These are phyloP conservation scores for Sisor rabdophorus DNA, from an alignment of 2,113 vertebrate species.

Conservation along the genomic window DNA sequence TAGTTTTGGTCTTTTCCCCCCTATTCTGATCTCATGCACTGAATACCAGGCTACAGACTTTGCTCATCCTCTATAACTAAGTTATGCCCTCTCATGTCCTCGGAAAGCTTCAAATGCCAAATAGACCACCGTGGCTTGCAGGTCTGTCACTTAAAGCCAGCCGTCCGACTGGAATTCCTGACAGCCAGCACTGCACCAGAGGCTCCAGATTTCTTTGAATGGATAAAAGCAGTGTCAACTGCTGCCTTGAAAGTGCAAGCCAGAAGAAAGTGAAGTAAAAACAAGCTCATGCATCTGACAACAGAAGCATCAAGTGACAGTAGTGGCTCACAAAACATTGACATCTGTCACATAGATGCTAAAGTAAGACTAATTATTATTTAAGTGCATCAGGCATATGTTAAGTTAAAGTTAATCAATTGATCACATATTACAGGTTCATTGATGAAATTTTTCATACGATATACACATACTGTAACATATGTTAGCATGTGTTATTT, in stretches of 20 bases:
- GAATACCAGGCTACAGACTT: slow-evolving; percentile 72
- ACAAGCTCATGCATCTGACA: slow-evolving; percentile 66
- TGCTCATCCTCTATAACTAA: slow-evolving; percentile 85
- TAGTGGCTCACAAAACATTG: slow-evolving; percentile 61
- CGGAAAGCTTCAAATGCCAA: slow-evolving; percentile 78
- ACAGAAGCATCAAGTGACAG: slow-evolving; percentile 67
- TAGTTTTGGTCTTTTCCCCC: slow-evolving; percentile 5
- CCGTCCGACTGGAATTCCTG: slow-evolving; percentile 76
- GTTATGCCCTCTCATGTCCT: slow-evolving; percentile 87
- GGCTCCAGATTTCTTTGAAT: slow-evolving; percentile 71
- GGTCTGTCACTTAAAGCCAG: slow-evolving; percentile 79
- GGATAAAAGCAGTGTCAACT: slow-evolving; percentile 82
- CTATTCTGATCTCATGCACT: slow-evolving; percentile 32
- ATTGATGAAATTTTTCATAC: background rate
- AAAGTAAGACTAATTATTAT: slow-evolving; percentile 71
- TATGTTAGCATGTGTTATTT: background rate
- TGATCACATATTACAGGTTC: slow-evolving; percentile 35
- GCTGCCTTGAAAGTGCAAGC: slow-evolving; percentile 69
- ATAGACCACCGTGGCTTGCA: slow-evolving; percentile 78
- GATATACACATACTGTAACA: background rate
- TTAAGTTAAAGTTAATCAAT: slow-evolving; percentile 50
- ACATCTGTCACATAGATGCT: slow-evolving; percentile 56
- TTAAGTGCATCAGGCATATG: slow-evolving; percentile 55
- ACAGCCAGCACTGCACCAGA: slow-evolving; percentile 77
- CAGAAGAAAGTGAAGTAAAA: slow-evolving; percentile 35